Evolutionary conservation across 2,113 vertebrate species (phyloP).

Genomic region (Chroicocephalus ridibundus): DNA sequence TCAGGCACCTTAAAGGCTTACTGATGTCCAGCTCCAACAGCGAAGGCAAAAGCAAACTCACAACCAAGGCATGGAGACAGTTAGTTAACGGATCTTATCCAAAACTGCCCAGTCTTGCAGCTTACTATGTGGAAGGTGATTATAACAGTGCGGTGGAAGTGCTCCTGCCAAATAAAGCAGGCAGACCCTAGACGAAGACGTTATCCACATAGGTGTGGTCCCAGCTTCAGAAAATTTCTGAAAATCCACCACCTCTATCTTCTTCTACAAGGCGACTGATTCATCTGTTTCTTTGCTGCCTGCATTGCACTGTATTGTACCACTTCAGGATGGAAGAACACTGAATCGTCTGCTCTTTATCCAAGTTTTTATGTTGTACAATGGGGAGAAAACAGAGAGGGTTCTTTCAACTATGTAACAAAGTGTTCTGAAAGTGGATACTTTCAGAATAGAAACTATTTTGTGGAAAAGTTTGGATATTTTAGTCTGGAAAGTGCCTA

Average conservation of each 20-base stretch:
- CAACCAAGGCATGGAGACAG: neutral
- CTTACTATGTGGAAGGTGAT: neutral
- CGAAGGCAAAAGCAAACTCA: neutral
- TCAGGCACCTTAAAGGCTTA: neutral
- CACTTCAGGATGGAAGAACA: neutral
- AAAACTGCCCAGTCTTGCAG: neutral
- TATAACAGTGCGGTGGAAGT: neutral
- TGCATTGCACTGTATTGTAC: neutral
- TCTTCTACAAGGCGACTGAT: neutral
- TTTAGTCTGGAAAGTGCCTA: neutral
- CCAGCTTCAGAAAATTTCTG: neutral
- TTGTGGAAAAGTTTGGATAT: neutral
- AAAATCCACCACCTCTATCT: neutral
- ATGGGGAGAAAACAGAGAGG: neutral
- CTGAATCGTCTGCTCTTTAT: neutral
- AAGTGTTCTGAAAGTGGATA: neutral
- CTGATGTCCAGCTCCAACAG: neutral
- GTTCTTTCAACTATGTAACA: neutral
- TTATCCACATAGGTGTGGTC: neutral
- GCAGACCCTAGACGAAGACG: neutral
- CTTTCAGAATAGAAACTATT: neutral
- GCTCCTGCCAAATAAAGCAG: neutral
- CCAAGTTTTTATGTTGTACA: neutral
- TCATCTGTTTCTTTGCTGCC: neutral
- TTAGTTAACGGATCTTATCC: neutral